Conservation (phyloP, 2,113 vertebrate species). For the Butorides virescens region DNA sequence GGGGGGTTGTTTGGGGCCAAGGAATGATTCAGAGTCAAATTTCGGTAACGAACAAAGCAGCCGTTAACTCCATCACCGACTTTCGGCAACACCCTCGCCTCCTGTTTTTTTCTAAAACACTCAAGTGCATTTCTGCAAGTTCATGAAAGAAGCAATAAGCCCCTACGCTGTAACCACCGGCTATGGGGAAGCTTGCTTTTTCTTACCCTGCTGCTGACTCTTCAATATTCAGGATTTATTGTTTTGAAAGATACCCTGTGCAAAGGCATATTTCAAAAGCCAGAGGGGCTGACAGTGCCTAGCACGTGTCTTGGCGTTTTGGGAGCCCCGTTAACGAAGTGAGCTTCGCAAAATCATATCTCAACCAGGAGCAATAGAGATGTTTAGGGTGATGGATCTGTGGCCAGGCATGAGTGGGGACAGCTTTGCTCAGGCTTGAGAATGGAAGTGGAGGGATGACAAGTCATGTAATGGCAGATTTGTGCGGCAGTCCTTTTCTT, state of each 20-base stretch:
- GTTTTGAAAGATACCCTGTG: not conserved
- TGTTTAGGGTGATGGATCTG: not conserved
- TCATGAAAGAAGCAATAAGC: not conserved
- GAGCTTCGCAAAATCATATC: not conserved
- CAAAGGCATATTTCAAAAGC: not conserved
- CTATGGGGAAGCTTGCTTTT: not conserved
- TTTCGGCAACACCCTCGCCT: not conserved
- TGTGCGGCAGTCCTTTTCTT: not conserved
- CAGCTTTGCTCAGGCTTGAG: not conserved
- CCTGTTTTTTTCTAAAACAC: not conserved
- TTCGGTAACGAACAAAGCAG: not conserved
- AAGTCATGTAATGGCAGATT: not conserved
- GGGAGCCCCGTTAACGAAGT: not conserved
- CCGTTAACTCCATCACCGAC: not conserved
- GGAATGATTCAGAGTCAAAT: not conserved
- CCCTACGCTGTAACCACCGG: not conserved
- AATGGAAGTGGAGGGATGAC: not conserved
- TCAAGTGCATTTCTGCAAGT: not conserved
- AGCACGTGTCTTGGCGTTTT: not conserved
- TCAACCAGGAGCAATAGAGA: not conserved
- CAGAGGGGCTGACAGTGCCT: not conserved
- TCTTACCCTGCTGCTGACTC: not conserved
- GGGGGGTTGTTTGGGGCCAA: conserved; percentile 1
- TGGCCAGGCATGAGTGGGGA: not conserved
- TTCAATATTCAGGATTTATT: conserved; percentile 34